Base-by-base conservation (phyloP, 2,113 vertebrate species). In the Lepidothrix coronata region DNA sequence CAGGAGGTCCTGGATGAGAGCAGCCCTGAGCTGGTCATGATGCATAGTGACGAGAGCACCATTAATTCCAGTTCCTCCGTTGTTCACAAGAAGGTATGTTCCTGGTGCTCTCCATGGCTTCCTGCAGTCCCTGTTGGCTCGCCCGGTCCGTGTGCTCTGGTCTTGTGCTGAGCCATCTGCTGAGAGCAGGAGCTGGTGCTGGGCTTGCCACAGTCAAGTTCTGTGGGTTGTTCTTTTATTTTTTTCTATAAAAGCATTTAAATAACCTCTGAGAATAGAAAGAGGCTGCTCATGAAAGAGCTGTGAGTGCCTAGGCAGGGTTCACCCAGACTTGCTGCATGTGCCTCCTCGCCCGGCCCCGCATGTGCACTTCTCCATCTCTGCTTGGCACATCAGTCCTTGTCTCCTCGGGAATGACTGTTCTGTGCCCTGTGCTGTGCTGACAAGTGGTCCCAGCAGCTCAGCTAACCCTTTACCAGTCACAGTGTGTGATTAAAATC, bases 1-100 rank as follows among this genome's bases (percentile, higher is more conserved):
- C 99, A 99, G 98, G 99, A 99, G 97, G 98, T 99, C 96, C 97
- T 99, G 97, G 99, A 99, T 21, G 99, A 99, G 95, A 98, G 98
- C 98, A 99, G 98, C 98, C 97, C 98, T 20, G 99, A 99, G 71
- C 98, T 98, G 93, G 97, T 98, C 95, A 95, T 98, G 98, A 98
- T 98, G 98, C 98, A 98, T 13, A 98, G 99, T 86, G 98, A 99
- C 23, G 98, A 99, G 95, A 98, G 98, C 98, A 98, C 98, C 63
- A 93, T 98, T 88, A 98, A 99, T 95, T 98, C 98, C 88, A 95
- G 91, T 74, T 96, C 98, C 96, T 98, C 99, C 71, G 76, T 98
- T 20, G 98, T 98, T 77, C 97, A 97, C 91, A 99, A 98, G 98
- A 99, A 99, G 99, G 99, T 99, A 97, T 66, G 98, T 96, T 75